Evolutionary conservation across 2,797 vertebrate species (phyloP).

Genomic region (Onychomys torridus): DNA sequence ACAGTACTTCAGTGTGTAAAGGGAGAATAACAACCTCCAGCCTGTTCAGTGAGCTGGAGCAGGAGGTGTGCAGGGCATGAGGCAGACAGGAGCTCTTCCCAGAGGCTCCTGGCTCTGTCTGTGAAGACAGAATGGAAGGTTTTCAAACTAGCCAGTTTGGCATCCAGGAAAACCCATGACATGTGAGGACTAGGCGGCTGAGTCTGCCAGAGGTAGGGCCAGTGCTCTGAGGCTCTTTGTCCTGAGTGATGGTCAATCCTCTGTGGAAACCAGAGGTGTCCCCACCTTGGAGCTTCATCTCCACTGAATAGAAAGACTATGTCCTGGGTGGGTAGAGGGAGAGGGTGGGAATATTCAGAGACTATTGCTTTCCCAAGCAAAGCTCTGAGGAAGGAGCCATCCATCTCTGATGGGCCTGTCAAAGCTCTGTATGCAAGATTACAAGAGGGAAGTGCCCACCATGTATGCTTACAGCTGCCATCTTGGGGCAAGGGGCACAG

Average conservation of each 20-base stretch:
- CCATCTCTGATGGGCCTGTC: not conserved
- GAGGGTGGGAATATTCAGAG: not conserved
- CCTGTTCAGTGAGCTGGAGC: slow-evolving; percentile 71
- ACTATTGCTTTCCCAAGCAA: not conserved
- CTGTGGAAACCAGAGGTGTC: not conserved
- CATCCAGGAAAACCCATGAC: slow-evolving; percentile 73
- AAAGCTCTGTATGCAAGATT: not conserved
- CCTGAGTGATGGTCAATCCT: not conserved
- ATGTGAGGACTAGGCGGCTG: slow-evolving; percentile 11
- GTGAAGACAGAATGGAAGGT: slow-evolving; percentile 82
- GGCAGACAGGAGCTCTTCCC: slow-evolving; percentile 65
- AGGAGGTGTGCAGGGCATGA: slow-evolving; percentile 70
- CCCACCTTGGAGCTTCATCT: not conserved
- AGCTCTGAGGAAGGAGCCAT: not conserved
- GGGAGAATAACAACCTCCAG: slow-evolving; percentile 71
- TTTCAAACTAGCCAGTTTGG: slow-evolving; percentile 77
- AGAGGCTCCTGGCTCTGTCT: slow-evolving; percentile 82
- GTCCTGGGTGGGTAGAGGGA: not conserved
- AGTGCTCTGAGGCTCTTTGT: not conserved
- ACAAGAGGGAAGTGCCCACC: not conserved
- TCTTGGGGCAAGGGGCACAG: not conserved
- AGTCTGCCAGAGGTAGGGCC: slow-evolving; percentile 34
- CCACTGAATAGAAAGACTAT: not conserved
- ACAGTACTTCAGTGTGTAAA: slow-evolving; percentile 80
- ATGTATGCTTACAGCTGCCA: not conserved